Evolutionary conservation across 2,888 invertebrate species (phyloP).

Genomic region (Caenorhabditis imperialis): DNA sequence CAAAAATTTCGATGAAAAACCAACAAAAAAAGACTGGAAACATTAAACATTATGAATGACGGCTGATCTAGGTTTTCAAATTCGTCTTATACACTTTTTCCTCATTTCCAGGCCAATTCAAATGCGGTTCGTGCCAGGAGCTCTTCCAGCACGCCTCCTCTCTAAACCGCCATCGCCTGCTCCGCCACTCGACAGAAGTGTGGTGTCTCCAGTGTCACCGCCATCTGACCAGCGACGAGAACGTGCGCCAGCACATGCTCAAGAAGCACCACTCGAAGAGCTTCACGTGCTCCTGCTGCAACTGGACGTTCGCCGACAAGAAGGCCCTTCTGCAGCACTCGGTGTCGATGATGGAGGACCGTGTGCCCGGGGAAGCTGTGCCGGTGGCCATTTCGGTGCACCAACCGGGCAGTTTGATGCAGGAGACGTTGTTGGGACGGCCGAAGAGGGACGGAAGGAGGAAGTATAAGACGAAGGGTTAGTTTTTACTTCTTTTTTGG

Average conservation of each 20-base stretch:
- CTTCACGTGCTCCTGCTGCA: conserved; percentile 15
- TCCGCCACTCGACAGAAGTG: not conserved
- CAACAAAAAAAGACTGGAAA: too few relatives aligned
- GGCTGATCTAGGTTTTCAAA: too few relatives aligned
- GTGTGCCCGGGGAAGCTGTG: not conserved
- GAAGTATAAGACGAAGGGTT: too few relatives aligned
- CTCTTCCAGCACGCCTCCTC: conserved; percentile 1
- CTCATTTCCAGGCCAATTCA: not conserved
- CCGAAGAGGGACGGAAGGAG: too few relatives aligned
- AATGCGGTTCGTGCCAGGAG: not conserved
- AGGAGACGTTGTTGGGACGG: not conserved
- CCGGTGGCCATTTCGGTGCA: not conserved
- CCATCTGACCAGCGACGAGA: not conserved
- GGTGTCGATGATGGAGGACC: not conserved
- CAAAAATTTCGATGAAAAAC: too few relatives aligned
- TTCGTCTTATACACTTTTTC: too few relatives aligned
- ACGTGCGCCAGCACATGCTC: conserved; percentile 15
- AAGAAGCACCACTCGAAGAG: not conserved
- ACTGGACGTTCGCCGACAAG: conserved; percentile 14
- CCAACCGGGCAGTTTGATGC: not conserved
- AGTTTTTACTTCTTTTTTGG: too few relatives aligned
- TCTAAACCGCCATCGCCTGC: conserved; percentile 4
- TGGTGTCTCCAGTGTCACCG: not conserved
- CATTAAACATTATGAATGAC: too few relatives aligned
- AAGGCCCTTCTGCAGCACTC: not conserved